phyloP scores from a whole-genome alignment of 30 jellyfish, hydroid and myxozoan genomes.

The Cassiopea andromeda region DNA sequence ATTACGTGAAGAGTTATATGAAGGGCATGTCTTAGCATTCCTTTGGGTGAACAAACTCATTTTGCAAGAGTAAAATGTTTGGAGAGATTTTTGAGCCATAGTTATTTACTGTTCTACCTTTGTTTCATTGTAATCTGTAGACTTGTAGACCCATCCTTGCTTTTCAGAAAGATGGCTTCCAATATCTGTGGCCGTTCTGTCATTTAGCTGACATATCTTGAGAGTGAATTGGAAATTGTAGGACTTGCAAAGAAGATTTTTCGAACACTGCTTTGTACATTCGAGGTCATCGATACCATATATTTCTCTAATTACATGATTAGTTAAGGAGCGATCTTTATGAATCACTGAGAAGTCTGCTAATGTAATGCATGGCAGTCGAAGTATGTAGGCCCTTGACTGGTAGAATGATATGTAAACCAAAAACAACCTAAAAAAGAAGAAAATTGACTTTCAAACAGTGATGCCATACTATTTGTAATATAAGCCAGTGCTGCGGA shows the following conservation, averaged over 20 bases:
- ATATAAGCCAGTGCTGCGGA: too few relatives aligned
- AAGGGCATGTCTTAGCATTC: too few relatives aligned
- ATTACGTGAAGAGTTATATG: too few relatives aligned
- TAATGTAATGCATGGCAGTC: conserved; percentile 32
- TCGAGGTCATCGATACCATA: conserved; percentile 4
- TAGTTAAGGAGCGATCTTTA: background rate
- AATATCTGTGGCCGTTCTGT: background rate
- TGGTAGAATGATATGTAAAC: background rate
- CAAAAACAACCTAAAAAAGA: background rate
- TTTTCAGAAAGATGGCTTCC: background rate
- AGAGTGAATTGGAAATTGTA: background rate
- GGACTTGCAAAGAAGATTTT: conserved; percentile 24
- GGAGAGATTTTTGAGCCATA: too few relatives aligned
- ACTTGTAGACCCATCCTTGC: conserved; percentile 38
- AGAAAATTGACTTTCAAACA: background rate
- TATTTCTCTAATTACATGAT: background rate
- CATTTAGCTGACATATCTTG: conserved; percentile 28
- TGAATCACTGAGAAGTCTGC: conserved; percentile 26
- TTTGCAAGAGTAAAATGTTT: too few relatives aligned
- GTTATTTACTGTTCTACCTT: background rate
- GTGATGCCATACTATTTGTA: too few relatives aligned
- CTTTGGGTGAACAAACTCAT: too few relatives aligned
- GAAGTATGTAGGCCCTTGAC: background rate
- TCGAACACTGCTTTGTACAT: conserved; percentile 31
- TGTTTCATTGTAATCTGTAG: conserved; percentile 33